A percentile compares a stretch with the other conserved stretches of the same genome.
Evolutionary conservation across 2,888 invertebrate genomes (phyloP).

Genomic region (Drosophila tripunctata): DNA sequence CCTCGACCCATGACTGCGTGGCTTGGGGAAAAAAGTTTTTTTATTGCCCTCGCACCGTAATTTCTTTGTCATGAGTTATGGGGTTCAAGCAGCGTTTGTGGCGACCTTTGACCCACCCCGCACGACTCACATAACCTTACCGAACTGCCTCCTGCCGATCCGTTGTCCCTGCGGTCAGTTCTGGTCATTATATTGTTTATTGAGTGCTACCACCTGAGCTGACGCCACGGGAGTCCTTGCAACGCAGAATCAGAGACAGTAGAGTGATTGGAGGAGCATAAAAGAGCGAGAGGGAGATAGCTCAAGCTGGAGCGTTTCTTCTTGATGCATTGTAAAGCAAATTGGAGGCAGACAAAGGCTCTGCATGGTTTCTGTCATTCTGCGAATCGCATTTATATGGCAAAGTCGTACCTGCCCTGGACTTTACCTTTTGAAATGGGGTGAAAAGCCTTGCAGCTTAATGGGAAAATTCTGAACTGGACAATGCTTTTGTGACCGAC

Average conservation of each 20-base stretch:
- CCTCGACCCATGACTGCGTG: constrained; percentile 10
- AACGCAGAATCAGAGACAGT: background rate
- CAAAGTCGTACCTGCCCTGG: constrained; percentile 21
- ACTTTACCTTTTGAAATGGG: constrained; percentile 23
- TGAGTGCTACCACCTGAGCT: constrained; percentile 70
- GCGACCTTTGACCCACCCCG: constrained; percentile 42
- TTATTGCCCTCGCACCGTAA: constrained; percentile 69
- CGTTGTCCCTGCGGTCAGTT: constrained; percentile 57
- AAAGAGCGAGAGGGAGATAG: background rate
- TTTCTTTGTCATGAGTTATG: constrained; percentile 75
- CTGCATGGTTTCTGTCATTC: constrained; percentile 20
- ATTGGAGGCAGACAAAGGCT: constrained; percentile 45
- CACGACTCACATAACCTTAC: background rate
- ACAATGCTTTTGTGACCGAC: constrained; percentile 7
- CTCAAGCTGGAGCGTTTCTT: background rate
- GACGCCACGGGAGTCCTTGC: constrained; percentile 32
- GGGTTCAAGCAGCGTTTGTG: constrained; percentile 38
- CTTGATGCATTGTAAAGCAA: constrained; percentile 40
- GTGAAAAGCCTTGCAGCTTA: constrained; percentile 1
- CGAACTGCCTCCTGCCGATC: background rate
- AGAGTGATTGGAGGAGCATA: background rate
- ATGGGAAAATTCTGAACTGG: constrained; percentile 15
- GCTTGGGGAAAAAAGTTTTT: constrained; percentile 45
- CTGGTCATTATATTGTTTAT: constrained; percentile 71
- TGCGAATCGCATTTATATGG: constrained; percentile 5